Evolutionary conservation across 2,888 invertebrate genomes (phyloP).

Genomic region (Caenorhabditis angaria): DNA sequence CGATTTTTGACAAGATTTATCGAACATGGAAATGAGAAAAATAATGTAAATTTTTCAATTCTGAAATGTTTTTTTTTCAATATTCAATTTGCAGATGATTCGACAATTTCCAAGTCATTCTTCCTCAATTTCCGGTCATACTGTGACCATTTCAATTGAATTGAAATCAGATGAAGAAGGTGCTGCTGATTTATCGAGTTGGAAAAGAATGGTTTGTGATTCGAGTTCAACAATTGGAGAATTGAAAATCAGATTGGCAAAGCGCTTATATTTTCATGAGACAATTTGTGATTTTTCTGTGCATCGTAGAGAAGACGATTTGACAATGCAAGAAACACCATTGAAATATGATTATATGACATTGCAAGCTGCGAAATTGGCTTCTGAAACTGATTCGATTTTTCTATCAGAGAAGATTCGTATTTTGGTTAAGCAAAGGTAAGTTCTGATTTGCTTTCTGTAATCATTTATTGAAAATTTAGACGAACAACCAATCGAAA

Average conservation of each 20-base stretch:
- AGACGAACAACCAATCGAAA: neutral
- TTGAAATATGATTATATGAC: constrained; percentile 34
- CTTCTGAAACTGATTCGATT: constrained; percentile 30
- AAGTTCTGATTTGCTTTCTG: neutral
- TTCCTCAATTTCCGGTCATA: constrained; percentile 32
- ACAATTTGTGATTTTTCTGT: constrained; percentile 20
- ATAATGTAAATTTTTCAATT: constrained; percentile 16
- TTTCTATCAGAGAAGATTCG: constrained; percentile 29
- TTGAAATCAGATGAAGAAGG: constrained; percentile 33
- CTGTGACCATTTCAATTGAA: constrained; percentile 28
- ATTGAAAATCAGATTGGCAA: constrained; percentile 36
- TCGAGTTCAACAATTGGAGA: constrained; percentile 39
- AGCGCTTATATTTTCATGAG: constrained; percentile 29
- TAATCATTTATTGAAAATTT: neutral
- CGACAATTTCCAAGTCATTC: constrained; percentile 35
- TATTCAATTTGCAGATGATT: constrained; percentile 26
- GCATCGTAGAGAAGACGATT: constrained; percentile 36
- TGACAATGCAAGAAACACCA: constrained; percentile 27
- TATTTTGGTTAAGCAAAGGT: constrained; percentile 27
- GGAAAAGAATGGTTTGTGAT: constrained; percentile 34
- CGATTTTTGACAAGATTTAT: constrained; percentile 36
- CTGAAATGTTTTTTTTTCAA: neutral
- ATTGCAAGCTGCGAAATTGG: constrained; percentile 21
- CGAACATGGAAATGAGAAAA: constrained; percentile 40
- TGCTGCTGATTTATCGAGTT: constrained; percentile 13